Evolutionary conservation across 2,113 vertebrate species (phyloP).

Genomic region (Podarcis raffonei): DNA sequence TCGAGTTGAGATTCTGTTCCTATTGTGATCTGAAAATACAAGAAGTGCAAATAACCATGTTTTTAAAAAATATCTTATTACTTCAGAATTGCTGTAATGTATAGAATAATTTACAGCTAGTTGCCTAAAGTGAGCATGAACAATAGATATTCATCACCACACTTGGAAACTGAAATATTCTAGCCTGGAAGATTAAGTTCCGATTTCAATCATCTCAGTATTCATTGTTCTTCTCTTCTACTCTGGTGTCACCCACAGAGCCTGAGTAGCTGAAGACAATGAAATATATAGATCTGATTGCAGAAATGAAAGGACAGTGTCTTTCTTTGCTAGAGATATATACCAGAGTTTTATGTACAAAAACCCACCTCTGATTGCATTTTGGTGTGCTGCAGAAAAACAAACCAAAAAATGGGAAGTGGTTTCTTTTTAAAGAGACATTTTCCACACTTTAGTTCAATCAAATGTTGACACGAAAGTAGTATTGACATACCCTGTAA

Average conservation of each 20-base stretch:
- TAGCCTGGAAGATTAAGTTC: not conserved
- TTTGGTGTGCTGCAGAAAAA: not conserved
- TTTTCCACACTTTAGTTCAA: not conserved
- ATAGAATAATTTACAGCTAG: not conserved
- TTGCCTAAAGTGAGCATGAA: constrained; percentile 14
- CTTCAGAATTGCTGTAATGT: constrained; percentile 32
- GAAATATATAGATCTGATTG: not conserved
- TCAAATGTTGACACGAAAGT: not conserved
- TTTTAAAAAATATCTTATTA: constrained; percentile 34
- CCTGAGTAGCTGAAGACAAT: not conserved
- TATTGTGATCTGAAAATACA: constrained; percentile 1
- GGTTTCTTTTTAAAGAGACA: not conserved
- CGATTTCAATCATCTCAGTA: not conserved
- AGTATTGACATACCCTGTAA: not conserved
- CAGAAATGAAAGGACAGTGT: not conserved
- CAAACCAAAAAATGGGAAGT: not conserved
- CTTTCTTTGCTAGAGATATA: not conserved
- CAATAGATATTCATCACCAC: not conserved
- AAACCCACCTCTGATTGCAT: not conserved
- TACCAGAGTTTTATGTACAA: not conserved
- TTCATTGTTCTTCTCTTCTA: not conserved
- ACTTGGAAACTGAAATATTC: not conserved
- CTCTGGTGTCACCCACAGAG: not conserved
- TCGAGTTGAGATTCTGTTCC: constrained; percentile 42
- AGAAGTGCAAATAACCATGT: constrained; percentile 19